A percentile compares a stretch with the other conserved stretches of the same genome.
These are phyloP conservation scores for Macropis europaea DNA, from an alignment of 2,888 invertebrate genomes.

Conservation along the genomic window DNA sequence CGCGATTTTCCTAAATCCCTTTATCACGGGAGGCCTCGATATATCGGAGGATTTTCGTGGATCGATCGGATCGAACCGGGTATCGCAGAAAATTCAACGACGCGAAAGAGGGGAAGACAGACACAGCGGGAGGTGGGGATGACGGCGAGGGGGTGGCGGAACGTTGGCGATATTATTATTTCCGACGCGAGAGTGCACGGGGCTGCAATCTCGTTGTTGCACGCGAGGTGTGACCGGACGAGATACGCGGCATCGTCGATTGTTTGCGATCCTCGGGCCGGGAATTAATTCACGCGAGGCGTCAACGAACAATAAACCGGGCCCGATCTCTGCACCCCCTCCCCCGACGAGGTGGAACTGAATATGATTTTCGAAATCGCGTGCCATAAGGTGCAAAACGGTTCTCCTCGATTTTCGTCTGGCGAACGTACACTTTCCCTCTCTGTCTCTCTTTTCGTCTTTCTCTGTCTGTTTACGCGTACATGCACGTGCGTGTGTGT, in stretches of 20 bases:
- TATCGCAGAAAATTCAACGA: neutral
- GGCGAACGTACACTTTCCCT: no score
- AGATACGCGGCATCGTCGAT: constrained; percentile 67
- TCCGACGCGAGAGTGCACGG: constrained; percentile 24
- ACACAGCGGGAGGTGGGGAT: no score
- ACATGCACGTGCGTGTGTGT: no score
- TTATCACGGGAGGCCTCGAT: constrained; percentile 23
- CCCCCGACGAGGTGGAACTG: constrained; percentile 65
- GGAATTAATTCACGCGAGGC: constrained; percentile 69
- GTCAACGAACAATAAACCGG: constrained; percentile 42
- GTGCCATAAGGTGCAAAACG: constrained; percentile 70
- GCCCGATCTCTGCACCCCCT: constrained; percentile 19
- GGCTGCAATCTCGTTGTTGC: constrained; percentile 67
- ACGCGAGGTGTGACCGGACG: constrained; percentile 68
- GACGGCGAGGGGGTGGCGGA: no score
- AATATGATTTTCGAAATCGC: constrained; percentile 73
- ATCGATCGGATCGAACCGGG: neutral
- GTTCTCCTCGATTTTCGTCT: constrained; percentile 34
- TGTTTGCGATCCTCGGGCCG: constrained; percentile 67
- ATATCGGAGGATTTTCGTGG: no score
- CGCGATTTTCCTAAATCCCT: constrained; percentile 30
- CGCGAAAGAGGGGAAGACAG: no score
- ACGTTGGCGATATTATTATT: constrained; percentile 52
- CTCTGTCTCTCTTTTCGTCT: no score
- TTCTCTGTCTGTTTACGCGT: no score